phyloP scores from a whole-genome alignment of 2,888 invertebrate species.

The Cotesia congregata region DNA sequence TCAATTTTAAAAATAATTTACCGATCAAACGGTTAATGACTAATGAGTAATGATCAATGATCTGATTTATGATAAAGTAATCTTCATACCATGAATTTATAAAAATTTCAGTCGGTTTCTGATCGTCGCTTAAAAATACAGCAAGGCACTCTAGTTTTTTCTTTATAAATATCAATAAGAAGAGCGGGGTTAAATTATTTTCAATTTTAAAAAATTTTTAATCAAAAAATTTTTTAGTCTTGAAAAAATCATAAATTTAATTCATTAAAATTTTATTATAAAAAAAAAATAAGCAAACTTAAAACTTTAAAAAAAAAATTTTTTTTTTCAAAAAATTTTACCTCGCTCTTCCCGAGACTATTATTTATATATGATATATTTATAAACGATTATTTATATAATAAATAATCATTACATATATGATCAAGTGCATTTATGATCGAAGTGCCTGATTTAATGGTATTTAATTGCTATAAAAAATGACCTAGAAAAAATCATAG shows the following conservation, averaged over 20 bases:
- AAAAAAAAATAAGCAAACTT: background rate
- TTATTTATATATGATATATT: conserved; percentile 2
- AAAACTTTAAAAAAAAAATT: background rate
- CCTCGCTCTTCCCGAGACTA: background rate
- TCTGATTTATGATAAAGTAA: background rate
- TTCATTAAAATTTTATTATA: too few relatives aligned
- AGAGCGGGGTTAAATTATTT: background rate
- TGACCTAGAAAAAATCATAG: background rate
- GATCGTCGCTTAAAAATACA: conserved; percentile 50
- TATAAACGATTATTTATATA: conserved; percentile 10
- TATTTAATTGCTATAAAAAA: background rate
- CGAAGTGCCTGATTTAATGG: background rate
- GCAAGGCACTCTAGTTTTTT: conserved; percentile 47
- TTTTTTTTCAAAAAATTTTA: background rate
- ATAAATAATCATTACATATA: background rate
- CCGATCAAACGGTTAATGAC: background rate
- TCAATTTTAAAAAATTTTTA: background rate
- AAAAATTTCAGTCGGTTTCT: conserved; percentile 15
- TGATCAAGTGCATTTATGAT: background rate
- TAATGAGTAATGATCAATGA: conserved; percentile 6
- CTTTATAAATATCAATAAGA: background rate
- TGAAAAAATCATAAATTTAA: too few relatives aligned
- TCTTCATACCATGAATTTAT: background rate
- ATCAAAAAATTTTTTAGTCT: background rate
- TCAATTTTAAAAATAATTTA: background rate